Evolutionary conservation across 2,113 vertebrate species (phyloP).

Genomic region (Mesoclemmys tuberculata): DNA sequence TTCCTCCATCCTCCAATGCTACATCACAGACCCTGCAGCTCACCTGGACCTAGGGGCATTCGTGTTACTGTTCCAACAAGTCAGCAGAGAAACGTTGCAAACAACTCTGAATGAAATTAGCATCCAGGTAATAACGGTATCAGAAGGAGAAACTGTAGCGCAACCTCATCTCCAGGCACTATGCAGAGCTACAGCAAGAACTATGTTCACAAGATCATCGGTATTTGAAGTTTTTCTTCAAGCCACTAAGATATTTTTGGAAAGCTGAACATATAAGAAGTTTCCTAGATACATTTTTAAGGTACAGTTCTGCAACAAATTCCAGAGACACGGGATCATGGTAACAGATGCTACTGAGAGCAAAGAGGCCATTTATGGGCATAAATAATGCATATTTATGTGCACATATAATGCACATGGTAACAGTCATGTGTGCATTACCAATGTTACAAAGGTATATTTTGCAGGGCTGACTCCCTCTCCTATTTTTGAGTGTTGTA

Average conservation of each 20-base stretch:
- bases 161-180: background rate
- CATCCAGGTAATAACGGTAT: background rate
- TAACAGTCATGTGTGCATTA: background rate
- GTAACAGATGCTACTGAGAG: background rate
- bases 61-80: slow-evolving; percentile 25
- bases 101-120: background rate
- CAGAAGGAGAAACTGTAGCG: background rate
- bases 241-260: background rate
- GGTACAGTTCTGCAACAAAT: background rate
- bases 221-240: background rate
- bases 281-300: background rate
- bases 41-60: slow-evolving; percentile 28
- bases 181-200: background rate
- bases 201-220: too few relatives aligned
- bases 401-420: too few relatives aligned
- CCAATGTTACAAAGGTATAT: background rate
- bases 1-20: slow-evolving; percentile 26
- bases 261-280: background rate
- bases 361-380: background rate
- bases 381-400: background rate
- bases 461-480: background rate
- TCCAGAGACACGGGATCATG: background rate
- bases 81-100: slow-evolving; percentile 1
- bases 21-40: background rate
- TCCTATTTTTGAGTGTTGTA: background rate